Conservation (phyloP, 2,888 invertebrate genomes). For the Tricholauxania praeusta region DNA sequence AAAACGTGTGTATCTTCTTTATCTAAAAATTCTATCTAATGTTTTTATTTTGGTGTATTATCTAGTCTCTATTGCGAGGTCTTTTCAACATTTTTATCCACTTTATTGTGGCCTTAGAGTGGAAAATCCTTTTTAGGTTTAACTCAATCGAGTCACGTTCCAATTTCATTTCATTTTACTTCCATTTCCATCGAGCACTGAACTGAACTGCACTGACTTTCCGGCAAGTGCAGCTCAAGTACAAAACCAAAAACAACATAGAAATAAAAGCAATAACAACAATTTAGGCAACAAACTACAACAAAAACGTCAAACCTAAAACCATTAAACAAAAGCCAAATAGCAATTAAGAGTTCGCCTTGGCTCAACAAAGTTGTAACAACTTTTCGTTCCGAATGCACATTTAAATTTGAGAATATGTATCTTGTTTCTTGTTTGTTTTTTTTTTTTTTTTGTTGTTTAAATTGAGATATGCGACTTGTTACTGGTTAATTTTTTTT, state of each 20-base stretch:
- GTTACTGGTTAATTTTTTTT: no score
- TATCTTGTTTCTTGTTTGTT: no score
- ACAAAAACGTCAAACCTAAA: conserved; percentile 20
- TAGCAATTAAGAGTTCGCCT: conserved; percentile 39
- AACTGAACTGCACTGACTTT: neutral
- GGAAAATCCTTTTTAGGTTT: neutral
- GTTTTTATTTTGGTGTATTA: no score
- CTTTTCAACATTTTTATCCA: no score
- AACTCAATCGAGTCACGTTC: conserved; percentile 29
- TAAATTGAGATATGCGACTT: no score
- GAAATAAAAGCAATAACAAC: neutral
- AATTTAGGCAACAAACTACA: conserved; percentile 10
- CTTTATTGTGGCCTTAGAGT: conserved; percentile 7
- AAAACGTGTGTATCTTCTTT: no score
- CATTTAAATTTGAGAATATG: no score
- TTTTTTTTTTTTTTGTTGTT: no score
- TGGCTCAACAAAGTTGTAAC: conserved; percentile 13
- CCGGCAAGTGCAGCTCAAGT: conserved; percentile 6
- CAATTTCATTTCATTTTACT: neutral
- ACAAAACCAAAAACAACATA: conserved; percentile 2
- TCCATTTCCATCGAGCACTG: conserved; percentile 10
- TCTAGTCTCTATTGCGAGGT: neutral
- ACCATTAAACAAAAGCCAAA: conserved; percentile 39
- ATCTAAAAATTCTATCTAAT: no score
- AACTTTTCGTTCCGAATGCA: neutral